Evolutionary conservation across 2,797 vertebrate genomes (phyloP).

Genomic region (Neopelma chrysocephalum): DNA sequence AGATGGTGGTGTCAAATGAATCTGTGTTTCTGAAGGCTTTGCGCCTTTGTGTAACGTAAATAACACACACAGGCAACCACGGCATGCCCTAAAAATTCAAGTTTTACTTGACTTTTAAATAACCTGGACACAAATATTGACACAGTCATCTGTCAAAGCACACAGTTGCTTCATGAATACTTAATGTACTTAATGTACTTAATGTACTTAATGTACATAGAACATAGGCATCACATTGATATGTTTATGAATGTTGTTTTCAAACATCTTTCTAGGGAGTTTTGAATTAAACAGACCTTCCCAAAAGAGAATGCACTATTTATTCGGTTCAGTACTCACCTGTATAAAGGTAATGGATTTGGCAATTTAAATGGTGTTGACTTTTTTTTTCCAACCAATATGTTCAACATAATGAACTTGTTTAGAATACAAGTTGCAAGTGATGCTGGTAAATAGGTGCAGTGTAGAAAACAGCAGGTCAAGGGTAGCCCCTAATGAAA

Average conservation of each 20-base stretch:
- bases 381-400: background rate
- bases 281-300: background rate
- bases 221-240: background rate
- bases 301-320: background rate
- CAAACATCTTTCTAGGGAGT: background rate
- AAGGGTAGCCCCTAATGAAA: background rate
- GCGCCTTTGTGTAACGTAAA: conserved; percentile 5
- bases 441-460: background rate
- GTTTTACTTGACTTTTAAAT: conserved; percentile 64
- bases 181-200: no score
- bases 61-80: conserved; percentile 6
- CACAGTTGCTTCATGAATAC: conserved; percentile 38
- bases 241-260: background rate
- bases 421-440: background rate
- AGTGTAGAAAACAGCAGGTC: background rate
- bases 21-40: conserved; percentile 6
- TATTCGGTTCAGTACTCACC: background rate
- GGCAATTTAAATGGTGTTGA: background rate
- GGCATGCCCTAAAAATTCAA: conserved; percentile 41
- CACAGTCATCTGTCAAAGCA: conserved; percentile 37
- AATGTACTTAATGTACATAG: background rate
- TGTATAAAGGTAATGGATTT: background rate
- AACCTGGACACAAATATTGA: conserved; percentile 31
- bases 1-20: conserved; percentile 32
- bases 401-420: background rate